Conservation (phyloP, 2,797 vertebrate species). For the Parauchenoglanis ngamensis region DNA sequence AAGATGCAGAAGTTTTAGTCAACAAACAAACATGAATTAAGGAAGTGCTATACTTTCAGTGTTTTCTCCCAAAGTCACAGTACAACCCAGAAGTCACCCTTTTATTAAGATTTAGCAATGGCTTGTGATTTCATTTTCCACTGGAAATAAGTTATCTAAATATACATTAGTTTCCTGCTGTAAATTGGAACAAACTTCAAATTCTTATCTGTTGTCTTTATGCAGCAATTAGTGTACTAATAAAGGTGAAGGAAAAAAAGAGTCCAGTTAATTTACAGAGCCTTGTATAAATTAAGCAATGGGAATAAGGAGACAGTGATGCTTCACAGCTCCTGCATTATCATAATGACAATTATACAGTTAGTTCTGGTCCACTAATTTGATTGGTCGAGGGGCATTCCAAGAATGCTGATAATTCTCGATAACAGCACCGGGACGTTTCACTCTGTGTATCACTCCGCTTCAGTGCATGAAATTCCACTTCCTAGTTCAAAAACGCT, state of each 20-base stretch:
- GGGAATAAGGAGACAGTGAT: background rate
- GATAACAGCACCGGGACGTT: no score
- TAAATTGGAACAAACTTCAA: background rate
- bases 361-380: no score
- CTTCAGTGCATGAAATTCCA: no score
- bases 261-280: background rate
- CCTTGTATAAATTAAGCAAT: background rate
- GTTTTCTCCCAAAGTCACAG: background rate
- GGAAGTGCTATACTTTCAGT: background rate
- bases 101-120: background rate
- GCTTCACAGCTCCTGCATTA: background rate
- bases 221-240: background rate
- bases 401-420: no score
- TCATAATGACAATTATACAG: background rate
- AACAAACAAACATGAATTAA: background rate
- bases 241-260: background rate
- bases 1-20: background rate
- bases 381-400: no score
- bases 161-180: background rate
- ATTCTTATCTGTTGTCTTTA: background rate
- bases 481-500: no score
- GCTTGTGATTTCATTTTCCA: background rate
- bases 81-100: background rate
- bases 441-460: no score
- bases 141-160: background rate